These are phyloP conservation scores for Ischnus inquisitorius DNA, from an alignment of 2,888 invertebrate genomes.

Conservation along the genomic window DNA sequence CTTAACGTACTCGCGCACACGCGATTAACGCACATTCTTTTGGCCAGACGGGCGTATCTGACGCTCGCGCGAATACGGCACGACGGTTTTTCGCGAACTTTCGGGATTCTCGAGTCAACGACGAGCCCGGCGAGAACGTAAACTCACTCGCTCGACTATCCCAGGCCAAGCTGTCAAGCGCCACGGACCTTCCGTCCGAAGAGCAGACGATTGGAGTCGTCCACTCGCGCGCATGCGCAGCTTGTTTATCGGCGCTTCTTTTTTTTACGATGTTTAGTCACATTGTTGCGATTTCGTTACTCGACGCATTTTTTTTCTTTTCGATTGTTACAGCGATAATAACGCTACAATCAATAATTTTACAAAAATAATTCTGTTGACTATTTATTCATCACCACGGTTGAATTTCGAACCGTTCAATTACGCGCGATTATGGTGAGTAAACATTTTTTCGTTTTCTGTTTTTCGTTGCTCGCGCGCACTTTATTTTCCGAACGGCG, in stretches of 20 bases:
- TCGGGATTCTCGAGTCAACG: constrained; percentile 5
- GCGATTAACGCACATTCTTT: constrained; percentile 64
- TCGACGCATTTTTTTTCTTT: neutral
- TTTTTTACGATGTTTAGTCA: constrained; percentile 3
- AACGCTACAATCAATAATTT: neutral
- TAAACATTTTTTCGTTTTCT: neutral
- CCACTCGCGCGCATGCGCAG: constrained; percentile 61
- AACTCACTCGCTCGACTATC: constrained; percentile 59
- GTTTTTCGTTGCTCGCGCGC: neutral
- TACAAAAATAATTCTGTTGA: neutral
- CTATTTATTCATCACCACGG: neutral
- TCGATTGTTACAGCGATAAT: neutral
- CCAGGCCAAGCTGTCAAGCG: constrained; percentile 69
- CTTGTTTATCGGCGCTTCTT: neutral
- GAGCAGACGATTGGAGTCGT: constrained; percentile 64
- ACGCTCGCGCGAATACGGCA: constrained; percentile 14
- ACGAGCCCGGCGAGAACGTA: constrained; percentile 46
- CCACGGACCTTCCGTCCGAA: constrained; percentile 66
- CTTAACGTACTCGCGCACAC: constrained; percentile 46
- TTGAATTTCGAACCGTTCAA: neutral
- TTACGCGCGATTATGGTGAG: neutral
- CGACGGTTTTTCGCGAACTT: neutral
- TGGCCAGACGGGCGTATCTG: constrained; percentile 9
- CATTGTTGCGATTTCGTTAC: neutral
- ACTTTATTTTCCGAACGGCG: neutral